phyloP scores from a whole-genome alignment of 2,797 vertebrate species.

The Sebastes vulpes region DNA sequence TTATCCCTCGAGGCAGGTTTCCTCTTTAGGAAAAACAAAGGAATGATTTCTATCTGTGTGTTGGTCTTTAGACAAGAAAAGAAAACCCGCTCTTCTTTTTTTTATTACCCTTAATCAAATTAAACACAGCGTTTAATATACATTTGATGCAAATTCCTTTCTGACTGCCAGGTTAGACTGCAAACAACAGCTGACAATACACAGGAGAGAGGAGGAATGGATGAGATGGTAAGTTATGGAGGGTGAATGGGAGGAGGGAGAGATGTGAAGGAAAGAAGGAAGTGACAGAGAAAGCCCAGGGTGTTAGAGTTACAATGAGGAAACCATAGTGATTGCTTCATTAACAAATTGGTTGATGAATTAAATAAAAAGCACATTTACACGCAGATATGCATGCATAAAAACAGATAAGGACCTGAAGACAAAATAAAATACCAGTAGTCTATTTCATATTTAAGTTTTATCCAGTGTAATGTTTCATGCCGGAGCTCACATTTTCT shows the following conservation, averaged over 20 bases:
- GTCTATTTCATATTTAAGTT: background rate
- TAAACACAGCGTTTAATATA: background rate
- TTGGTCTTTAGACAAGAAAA: too few relatives aligned
- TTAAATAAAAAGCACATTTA: too few relatives aligned
- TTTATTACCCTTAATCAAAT: too few relatives aligned
- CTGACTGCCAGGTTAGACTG: slow-evolving; percentile 8
- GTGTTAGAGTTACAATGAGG: background rate
- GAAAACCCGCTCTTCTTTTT: background rate
- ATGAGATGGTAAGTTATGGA: background rate
- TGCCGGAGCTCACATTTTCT: background rate
- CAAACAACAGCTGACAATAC: background rate
- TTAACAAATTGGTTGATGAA: too few relatives aligned
- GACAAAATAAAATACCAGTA: background rate
- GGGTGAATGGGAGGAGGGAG: too few relatives aligned
- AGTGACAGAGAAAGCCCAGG: too few relatives aligned
- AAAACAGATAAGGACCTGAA: too few relatives aligned
- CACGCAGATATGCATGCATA: too few relatives aligned
- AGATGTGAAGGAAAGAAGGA: too few relatives aligned
- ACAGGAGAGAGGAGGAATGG: background rate
- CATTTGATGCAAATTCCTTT: slow-evolving; percentile 4
- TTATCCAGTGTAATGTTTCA: background rate
- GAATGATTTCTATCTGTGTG: too few relatives aligned
- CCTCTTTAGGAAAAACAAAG: background rate
- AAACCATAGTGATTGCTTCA: too few relatives aligned
- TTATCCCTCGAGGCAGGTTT: background rate